These are phyloP conservation scores for Hoplodrina blanda DNA, from an alignment of 2,888 invertebrate species.

Conservation along the genomic window DNA sequence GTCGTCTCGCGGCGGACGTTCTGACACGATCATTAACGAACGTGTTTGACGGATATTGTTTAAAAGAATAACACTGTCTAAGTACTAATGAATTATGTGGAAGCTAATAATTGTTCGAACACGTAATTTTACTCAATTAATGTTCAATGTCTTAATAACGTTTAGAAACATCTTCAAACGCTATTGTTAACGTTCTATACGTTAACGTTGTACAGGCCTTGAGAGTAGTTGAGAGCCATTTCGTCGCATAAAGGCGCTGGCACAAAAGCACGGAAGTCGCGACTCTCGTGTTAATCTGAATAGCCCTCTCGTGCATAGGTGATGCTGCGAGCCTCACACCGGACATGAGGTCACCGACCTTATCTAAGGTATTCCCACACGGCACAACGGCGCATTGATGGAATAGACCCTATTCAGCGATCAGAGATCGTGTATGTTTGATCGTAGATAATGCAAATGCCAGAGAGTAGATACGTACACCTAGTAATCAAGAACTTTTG, in stretches of 20 bases:
- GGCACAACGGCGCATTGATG: slow-evolving; percentile 21
- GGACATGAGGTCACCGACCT: slow-evolving; percentile 46
- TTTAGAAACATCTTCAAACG: slow-evolving; percentile 1
- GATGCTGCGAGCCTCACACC: slow-evolving; percentile 24
- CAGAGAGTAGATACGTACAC: background rate
- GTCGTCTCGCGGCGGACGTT: slow-evolving; percentile 23
- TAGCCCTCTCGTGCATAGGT: slow-evolving; percentile 28
- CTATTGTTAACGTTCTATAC: background rate
- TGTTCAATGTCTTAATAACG: background rate
- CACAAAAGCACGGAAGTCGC: slow-evolving; percentile 38
- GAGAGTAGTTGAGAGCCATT: slow-evolving; percentile 25
- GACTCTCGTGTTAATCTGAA: slow-evolving; percentile 19
- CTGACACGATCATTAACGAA: slow-evolving; percentile 51
- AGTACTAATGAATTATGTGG: slow-evolving; percentile 38
- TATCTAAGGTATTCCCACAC: background rate
- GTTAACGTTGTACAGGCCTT: slow-evolving; percentile 5
- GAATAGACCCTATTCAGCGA: slow-evolving; percentile 9
- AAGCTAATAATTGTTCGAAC: slow-evolving; percentile 34
- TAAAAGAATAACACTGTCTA: slow-evolving; percentile 31
- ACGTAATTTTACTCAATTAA: background rate
- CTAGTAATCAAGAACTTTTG: slow-evolving; percentile 11
- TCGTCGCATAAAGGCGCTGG: slow-evolving; percentile 16
- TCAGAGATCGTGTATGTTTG: slow-evolving; percentile 12
- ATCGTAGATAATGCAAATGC: slow-evolving; percentile 12
- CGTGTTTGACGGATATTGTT: slow-evolving; percentile 36